Percentiles rank a stretch among this genome's conserved stretches.
These are phyloP conservation scores for Eospalax fontanierii DNA, from an alignment of 2,797 vertebrate genomes.

Conservation along the genomic window DNA sequence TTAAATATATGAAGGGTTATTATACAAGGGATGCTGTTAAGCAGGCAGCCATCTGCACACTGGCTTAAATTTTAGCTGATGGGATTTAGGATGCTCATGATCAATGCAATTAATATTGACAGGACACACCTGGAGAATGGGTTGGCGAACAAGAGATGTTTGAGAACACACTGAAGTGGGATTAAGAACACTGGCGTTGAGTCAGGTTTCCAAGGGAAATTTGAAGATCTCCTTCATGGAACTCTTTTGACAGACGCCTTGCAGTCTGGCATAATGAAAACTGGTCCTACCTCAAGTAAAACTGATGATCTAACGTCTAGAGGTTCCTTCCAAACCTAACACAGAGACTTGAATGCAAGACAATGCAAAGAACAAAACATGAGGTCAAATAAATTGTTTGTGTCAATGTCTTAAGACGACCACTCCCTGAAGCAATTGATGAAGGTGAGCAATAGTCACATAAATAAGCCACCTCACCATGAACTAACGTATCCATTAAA, in stretches of 20 bases:
- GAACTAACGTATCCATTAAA: neutral
- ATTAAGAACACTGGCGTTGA: neutral
- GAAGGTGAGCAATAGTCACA: neutral
- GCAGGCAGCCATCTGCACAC: conserved; percentile 56
- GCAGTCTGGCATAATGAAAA: conserved; percentile 17
- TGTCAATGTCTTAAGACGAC: neutral
- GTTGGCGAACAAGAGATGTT: conserved; percentile 1
- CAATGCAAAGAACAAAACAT: conserved; percentile 3
- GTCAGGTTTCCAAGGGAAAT: conserved; percentile 54
- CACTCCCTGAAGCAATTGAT: neutral
- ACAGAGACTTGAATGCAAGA: neutral
- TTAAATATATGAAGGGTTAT: conserved; percentile 56
- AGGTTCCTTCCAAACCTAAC: conserved; percentile 20
- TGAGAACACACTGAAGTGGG: conserved; percentile 16
- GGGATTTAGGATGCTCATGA: conserved; percentile 69
- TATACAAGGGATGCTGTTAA: conserved; percentile 65
- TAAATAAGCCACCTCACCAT: conserved; percentile 28
- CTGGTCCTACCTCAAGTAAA: conserved; percentile 2
- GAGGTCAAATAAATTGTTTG: neutral
- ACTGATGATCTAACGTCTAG: conserved; percentile 40
- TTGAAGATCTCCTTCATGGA: conserved; percentile 35
- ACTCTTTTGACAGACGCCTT: conserved; percentile 53
- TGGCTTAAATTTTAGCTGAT: conserved; percentile 70
- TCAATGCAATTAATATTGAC: conserved; percentile 69
- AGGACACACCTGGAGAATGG: conserved; percentile 65